These are phyloP conservation scores for Drosophila insularis DNA, from an alignment of 1,140 invertebrate species.

Conservation along the genomic window DNA sequence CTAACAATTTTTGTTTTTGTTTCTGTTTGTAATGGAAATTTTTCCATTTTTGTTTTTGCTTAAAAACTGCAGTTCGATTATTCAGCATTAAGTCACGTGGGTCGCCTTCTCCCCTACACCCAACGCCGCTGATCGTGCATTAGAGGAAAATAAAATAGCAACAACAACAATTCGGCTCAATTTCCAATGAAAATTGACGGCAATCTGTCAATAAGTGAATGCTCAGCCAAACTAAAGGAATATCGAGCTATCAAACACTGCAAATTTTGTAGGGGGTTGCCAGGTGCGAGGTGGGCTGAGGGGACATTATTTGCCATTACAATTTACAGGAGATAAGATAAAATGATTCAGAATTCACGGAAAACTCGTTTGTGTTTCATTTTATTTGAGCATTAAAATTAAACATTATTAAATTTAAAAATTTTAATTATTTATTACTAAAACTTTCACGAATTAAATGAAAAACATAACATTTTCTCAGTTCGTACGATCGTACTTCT, in stretches of 20 bases:
- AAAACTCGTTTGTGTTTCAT: neutral
- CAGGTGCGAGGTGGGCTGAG: neutral
- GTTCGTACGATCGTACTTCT: too few relatives aligned
- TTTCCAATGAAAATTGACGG: constrained; percentile 45
- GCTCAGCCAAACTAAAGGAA: constrained; percentile 18
- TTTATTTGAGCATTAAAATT: too few relatives aligned
- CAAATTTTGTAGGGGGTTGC: neutral
- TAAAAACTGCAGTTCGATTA: constrained; percentile 45
- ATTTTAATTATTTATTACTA: too few relatives aligned
- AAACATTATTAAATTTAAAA: too few relatives aligned
- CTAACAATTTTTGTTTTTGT: constrained; percentile 42
- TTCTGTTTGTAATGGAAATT: constrained; percentile 57
- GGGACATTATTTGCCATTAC: neutral
- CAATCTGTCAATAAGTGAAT: constrained; percentile 27
- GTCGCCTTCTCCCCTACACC: too few relatives aligned
- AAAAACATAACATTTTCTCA: too few relatives aligned
- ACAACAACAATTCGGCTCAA: constrained; percentile 9
- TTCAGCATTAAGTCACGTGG: constrained; percentile 28
- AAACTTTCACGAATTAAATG: too few relatives aligned
- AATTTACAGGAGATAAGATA: constrained; percentile 4
- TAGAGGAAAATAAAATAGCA: too few relatives aligned
- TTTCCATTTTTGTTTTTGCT: constrained; percentile 39
- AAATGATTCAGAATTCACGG: neutral
- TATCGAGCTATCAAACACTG: constrained; percentile 15
- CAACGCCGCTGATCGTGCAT: neutral